Evolutionary conservation across 2,113 vertebrate species (phyloP), one percentile per base, ranked within the genome.

Genomic region (Corythaixoides concolor): DNA sequence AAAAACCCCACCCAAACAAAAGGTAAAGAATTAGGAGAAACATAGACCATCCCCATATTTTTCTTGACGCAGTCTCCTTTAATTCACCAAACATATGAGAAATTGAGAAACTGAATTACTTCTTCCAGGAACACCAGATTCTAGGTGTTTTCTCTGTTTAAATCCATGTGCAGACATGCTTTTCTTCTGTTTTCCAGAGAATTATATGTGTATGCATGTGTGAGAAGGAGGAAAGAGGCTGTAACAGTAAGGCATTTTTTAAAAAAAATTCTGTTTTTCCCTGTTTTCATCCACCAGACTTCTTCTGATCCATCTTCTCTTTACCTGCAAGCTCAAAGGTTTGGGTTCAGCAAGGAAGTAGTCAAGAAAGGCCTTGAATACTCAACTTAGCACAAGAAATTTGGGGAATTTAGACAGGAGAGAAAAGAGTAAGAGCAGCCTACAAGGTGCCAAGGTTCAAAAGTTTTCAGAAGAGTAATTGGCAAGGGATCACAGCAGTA

Each of bases 181-280:
- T 90, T 30, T 24, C 19, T 55, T 52, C 52, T 64, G 15, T 30
- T 56, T 60, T 43, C 24, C 49, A 83, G 18, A 62, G 6, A 20
- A 22, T 3, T 4, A 3, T 1, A 2, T 5, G 21, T 8, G 8
- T 11, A 68, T 23, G 39, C 27, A 20, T 2, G 7, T 8, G 5
- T 19, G 8, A 11, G 35, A 59, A 5, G 39, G 14, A 59, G 30
- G 32, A 50, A 69, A 28, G 26, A 50, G 16, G 11, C 20, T 72
- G 20, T 7, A 50, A 35, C 47, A 24, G 6, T 13, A 68, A 66
- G 16, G 5, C 2, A 49, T 62, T 74, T 30, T 3, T 35, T 67
- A 5, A 8, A 35, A 55, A 75, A 15, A 14, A 2, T 43, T 45
- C 4, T 58, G 12, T 8, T 64, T 41, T 41, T 67, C 15, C 13